Evolutionary conservation across 2,888 invertebrate genomes (phyloP).

Genomic region (Julus scanicus): DNA sequence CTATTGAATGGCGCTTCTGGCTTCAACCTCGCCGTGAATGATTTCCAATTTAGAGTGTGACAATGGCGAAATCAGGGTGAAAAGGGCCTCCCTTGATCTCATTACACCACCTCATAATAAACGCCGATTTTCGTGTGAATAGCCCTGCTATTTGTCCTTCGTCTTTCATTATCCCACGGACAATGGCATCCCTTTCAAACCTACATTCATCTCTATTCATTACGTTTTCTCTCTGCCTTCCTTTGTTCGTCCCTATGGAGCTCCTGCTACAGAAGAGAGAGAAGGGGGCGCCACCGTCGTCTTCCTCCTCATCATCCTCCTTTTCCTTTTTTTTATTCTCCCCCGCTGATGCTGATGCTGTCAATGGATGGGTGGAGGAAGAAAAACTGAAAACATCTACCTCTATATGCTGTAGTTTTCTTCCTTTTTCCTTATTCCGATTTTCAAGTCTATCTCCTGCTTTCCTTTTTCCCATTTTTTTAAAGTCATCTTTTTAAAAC

Average conservation of each 20-base stretch:
- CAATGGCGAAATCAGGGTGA: slow-evolving; percentile 59
- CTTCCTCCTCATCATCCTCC: slow-evolving; percentile 62
- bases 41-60: slow-evolving; percentile 58
- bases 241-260: slow-evolving; percentile 71
- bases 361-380: too few species aligned
- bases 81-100: slow-evolving; percentile 58
- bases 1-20: not conserved
- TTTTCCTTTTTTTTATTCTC: not conserved
- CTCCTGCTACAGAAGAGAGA: slow-evolving; percentile 72
- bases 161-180: slow-evolving; percentile 57
- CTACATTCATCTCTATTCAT: slow-evolving; percentile 56
- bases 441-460: too few species aligned
- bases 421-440: too few species aligned
- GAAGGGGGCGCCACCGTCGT: slow-evolving; percentile 73
- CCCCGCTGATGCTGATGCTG: not conserved
- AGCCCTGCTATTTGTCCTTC: slow-evolving; percentile 56
- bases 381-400: too few species aligned
- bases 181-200: slow-evolving; percentile 56
- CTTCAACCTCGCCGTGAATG: slow-evolving; percentile 56
- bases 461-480: too few species aligned
- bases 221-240: slow-evolving; percentile 67
- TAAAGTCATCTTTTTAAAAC: too few species aligned
- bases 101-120: slow-evolving; percentile 59
- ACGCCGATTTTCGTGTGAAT: slow-evolving; percentile 57
- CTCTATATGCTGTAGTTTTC: too few species aligned